Base-by-base conservation (phyloP, 2,888 invertebrate genomes). In the Amaurobius ferox region DNA sequence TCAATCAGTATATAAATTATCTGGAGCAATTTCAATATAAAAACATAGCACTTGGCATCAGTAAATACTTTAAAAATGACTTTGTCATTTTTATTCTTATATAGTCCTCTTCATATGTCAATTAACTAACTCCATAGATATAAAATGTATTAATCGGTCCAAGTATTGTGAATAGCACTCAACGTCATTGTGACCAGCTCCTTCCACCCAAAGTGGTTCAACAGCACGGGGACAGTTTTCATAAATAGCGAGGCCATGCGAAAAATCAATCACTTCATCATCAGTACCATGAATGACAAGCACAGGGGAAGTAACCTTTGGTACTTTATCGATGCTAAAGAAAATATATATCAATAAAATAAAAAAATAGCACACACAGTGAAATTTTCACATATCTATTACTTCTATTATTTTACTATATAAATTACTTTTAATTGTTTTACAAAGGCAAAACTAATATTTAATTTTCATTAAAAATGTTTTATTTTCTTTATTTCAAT, bases 201-300 rank as follows among this genome's bases (percentile, higher is more conserved):
- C 98, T 95, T 98, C 93, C 16, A 97, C 96, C 98, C 98, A 99
- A 89, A 99, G 94, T 16, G 99, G 99, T 92, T 98, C 98, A 32
- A 99, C 98, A 79, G 98, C 96, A 91, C 96, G 94, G 26, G 97
- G 98, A 93, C 98, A 98, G 90, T 96, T 95, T 92, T 98, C 98
- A 91, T 98, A 98, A 91, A 99, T 98, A 87, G 97, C 97, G 89
- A 98, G 94, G 87, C 99, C 99, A 92, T 99, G 99, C 85, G 97
- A 97, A 93, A 99, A 98, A 93, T 98, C 98, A 92, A 99, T 99
- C 88, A 99, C 98, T 93, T 99, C 99, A 92, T 99, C 99, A 91
- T 98, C 98, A 87, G 98, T 99, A 90, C 99, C 99, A 92, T 99
- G 99, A 91, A 99, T 99, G 77, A 99, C 98, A 91, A 99, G 94